Base-by-base conservation (phyloP, 2,113 vertebrate species). In the Tragelaphus strepsiceros region DNA sequence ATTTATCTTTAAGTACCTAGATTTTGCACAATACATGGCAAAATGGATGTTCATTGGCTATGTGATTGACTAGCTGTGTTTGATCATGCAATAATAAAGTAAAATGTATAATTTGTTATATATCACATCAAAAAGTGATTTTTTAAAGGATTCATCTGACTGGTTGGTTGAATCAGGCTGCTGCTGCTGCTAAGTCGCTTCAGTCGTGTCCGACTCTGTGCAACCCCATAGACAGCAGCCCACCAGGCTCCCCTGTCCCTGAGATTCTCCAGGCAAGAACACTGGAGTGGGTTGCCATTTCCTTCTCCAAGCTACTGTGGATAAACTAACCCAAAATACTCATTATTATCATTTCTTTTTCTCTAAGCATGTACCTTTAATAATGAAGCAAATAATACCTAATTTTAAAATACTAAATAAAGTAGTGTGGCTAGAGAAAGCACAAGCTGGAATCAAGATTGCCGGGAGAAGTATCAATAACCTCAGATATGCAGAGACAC, bases 401-500 rank as follows among this genome's bases (percentile, higher is more conserved):
- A 82, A 94, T 90, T 92, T 91, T 13, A 97, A 96, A 93, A 88
- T 30, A 87, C 32, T 58, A 95, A 96, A 56, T 94, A 91, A 95
- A 97, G 59, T 26, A 54, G 35, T 24, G 54, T 83, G 30, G 61
- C 61, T 64, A 30, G 61, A 64, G 30, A 15, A 64, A 17, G 61
- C 61, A 64, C 6, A 64, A 64, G 61, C 61, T 64, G 61, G 61
- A 64, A 64, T 64, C 61, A 64, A 16, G 30, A 64, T 0, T 64
- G 30, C 30, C 1, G 0, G 30, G 15, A 64, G 61, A 62, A 62
- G 32, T 62, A 4, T 62, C 61, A 62, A 32, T 62, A 32, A 62
- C 6, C 30, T 62, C 61, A 62, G 28, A 62, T 62, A 32, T 16
- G 30, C 61, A 62, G 61, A 62, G 14, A 32, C 6, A 62, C 30